These are phyloP conservation scores for Borostomias antarcticus DNA, from an alignment of 2,797 vertebrate species.

Conservation along the genomic window DNA sequence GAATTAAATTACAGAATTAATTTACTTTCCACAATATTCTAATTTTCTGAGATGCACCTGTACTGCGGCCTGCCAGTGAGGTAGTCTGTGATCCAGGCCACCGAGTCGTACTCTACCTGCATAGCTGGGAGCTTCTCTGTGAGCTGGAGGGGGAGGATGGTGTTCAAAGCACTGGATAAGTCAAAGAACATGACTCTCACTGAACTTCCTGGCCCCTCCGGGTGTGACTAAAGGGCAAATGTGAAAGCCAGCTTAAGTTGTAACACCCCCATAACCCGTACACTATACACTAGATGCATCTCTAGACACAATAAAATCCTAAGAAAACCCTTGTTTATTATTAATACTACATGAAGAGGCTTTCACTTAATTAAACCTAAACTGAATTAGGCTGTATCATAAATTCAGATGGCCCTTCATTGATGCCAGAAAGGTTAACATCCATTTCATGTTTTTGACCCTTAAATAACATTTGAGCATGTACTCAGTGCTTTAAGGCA, in stretches of 20 bases:
- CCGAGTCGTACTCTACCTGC: no score
- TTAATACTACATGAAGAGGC: constrained; percentile 29
- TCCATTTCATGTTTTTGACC: constrained; percentile 57
- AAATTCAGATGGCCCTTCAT: constrained; percentile 36
- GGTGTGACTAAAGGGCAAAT: not conserved
- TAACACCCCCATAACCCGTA: constrained; percentile 13
- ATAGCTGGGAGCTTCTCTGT: no score
- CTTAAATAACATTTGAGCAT: constrained; percentile 17
- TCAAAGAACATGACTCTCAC: no score
- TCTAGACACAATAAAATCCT: constrained; percentile 54
- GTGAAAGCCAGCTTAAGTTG: not conserved
- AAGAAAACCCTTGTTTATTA: constrained; percentile 27
- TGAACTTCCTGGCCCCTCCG: no score
- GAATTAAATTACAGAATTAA: not conserved
- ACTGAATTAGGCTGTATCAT: constrained; percentile 43
- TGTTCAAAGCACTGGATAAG: no score
- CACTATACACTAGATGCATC: constrained; percentile 24
- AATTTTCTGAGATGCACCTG: no score
- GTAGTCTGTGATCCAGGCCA: no score
- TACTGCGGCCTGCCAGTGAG: no score
- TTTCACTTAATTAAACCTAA: constrained; percentile 45
- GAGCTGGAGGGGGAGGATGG: not conserved
- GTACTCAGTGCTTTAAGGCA: constrained; percentile 36
- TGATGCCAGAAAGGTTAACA: constrained; percentile 46
- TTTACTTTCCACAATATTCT: no score